Evolutionary conservation across 2,888 invertebrate genomes (phyloP), one percentile per base, ranked within the genome.

Genomic region (Eucriotettix oculatus): DNA sequence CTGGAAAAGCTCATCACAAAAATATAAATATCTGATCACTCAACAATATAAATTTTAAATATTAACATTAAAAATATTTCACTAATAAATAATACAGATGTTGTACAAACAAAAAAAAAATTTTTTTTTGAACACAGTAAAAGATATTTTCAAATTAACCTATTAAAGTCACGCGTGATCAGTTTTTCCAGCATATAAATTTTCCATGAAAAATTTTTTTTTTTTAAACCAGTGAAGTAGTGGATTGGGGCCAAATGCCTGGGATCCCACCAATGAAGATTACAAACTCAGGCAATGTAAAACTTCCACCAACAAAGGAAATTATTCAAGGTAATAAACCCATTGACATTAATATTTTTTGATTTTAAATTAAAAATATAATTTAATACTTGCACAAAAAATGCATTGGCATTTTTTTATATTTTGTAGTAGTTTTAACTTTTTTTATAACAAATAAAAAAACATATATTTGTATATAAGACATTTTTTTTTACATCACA

Each of bases 381-480:
- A 60, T 56, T 57, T 56, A 56, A 52, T 60, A 60, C 42, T 56
- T 60, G 52, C 55, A 59, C 55, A 44, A 42, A 54, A n/a, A 48
- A 43, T 59, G 54, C 54, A 58, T 58, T 42, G 52, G 52, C 17
- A 55, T 59, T 59, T 59, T 58, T 55, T 54, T 48, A 59, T 59
- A 16, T 55, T 59, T 59, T 59, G 29, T 54, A 59, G 44, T 59
- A 59, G 55, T 54, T 44, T 54, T 55, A 48, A 29, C 41, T 44
- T 14, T 29, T 29, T 55, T 58, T 52, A 42, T 42, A 59, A 59
- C 54, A 55, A 59, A 59, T 58, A 55, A 59, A 59, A 59, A 59
- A 59, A 59, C 55, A 59, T 59, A 54, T 48, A 48, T 48, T 14
- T 14, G n/a, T 55, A 59, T 59, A 54, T 55, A 59, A 55, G 59